Conservation (phyloP, 2,113 vertebrate species). For the Catharus minimus region DNA sequence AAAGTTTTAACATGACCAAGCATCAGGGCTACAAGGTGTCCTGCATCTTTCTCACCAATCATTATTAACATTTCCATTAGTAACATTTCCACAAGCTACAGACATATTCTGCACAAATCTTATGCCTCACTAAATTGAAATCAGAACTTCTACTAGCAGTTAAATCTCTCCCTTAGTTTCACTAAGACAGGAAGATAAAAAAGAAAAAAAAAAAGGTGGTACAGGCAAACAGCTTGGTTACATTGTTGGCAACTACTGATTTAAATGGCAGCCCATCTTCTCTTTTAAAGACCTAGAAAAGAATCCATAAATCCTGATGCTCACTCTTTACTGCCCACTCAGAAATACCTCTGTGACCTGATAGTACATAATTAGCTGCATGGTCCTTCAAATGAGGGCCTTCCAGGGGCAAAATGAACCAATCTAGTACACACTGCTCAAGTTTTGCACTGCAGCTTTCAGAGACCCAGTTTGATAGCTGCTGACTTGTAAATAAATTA, state of each 20-base stretch:
- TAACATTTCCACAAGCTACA: not conserved
- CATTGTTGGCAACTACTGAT: not conserved
- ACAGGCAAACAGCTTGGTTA: not conserved
- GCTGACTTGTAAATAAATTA: not conserved
- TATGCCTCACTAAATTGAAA: not conserved
- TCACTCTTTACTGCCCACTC: not conserved
- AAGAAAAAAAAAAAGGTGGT: no score
- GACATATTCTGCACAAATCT: not conserved
- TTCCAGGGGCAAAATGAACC: not conserved
- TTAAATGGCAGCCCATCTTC: not conserved
- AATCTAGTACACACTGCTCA: not conserved
- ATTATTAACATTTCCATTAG: not conserved
- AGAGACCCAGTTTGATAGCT: not conserved
- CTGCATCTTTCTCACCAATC: not conserved
- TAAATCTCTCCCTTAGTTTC: not conserved
- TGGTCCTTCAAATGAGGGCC: not conserved
- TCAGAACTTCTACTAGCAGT: not conserved
- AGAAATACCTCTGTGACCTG: not conserved
- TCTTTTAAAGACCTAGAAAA: not conserved
- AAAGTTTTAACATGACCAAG: not conserved
- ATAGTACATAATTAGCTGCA: not conserved
- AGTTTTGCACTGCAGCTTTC: not conserved
- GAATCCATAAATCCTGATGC: not conserved
- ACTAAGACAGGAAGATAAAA: not conserved
- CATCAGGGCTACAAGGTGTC: not conserved